A percentile compares a stretch with the other conserved stretches of the same genome.
Conservation (phyloP, 2,113 vertebrate species). For the Coptodon bakossiorum region DNA sequence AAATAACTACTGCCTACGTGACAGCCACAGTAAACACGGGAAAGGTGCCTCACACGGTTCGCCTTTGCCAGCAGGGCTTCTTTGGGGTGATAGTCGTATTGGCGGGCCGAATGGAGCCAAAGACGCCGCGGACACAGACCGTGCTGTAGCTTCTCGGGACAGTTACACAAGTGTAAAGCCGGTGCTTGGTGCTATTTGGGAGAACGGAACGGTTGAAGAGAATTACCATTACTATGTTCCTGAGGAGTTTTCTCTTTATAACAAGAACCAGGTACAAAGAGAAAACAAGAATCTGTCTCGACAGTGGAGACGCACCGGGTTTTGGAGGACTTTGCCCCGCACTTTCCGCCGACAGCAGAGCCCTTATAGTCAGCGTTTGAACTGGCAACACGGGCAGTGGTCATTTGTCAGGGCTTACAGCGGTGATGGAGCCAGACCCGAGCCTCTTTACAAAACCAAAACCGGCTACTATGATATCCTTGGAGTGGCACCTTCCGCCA, state of each 20-base stretch:
- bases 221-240: too few species aligned
- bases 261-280: rapidly evolving
- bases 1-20: neutral
- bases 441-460: conserved; percentile 53
- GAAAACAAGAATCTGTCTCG: rapidly evolving
- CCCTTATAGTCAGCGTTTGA: neutral
- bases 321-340: neutral
- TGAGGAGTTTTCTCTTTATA: too few species aligned
- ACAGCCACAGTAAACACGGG: rapidly evolving
- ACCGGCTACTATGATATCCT: conserved; percentile 82
- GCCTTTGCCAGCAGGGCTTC: neutral
- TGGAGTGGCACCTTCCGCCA: conserved; percentile 67
- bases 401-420: conserved; percentile 23
- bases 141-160: neutral
- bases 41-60: rapidly evolving
- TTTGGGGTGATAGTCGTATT: neutral
- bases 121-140: neutral
- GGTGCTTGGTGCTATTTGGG: neutral
- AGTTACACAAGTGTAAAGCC: neutral
- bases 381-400: neutral
- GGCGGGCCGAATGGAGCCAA: neutral
- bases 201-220: neutral
- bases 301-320: neutral
- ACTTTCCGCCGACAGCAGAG: neutral
- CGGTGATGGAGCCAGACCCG: neutral